Evolutionary conservation across 2,888 invertebrate genomes (phyloP).

Genomic region (Temnothorax unifasciatus): DNA sequence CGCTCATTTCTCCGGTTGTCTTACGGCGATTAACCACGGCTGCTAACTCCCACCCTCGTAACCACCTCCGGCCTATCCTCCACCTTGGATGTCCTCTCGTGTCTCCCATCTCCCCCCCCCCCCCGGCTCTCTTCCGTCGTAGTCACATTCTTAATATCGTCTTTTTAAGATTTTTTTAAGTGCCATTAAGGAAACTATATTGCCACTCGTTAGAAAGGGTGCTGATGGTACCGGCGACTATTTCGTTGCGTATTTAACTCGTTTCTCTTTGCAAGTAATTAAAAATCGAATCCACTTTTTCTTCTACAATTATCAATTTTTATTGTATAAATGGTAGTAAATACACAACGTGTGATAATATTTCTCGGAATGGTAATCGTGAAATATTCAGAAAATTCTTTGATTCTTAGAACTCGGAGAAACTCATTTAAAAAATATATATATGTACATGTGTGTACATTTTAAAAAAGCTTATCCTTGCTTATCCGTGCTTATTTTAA

Average conservation of each 20-base stretch:
- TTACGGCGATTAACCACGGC: constrained; percentile 86
- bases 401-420: not conserved
- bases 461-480: not conserved
- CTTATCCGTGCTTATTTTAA: not conserved
- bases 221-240: constrained; percentile 33
- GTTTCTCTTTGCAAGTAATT: constrained; percentile 22
- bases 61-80: constrained; percentile 66
- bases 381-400: not conserved
- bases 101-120: constrained; percentile 37
- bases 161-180: constrained; percentile 86
- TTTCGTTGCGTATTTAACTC: constrained; percentile 49
- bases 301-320: constrained; percentile 5
- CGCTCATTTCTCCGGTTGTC: constrained; percentile 86
- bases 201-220: constrained; percentile 80
- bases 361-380: not conserved
- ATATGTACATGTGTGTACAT: not conserved
- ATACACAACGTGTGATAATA: not conserved
- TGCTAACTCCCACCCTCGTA: constrained; percentile 72
- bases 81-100: constrained; percentile 61
- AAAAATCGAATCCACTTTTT: constrained; percentile 1
- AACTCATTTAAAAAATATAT: not conserved
- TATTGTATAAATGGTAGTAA: not conserved
- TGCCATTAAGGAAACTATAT: constrained; percentile 86
- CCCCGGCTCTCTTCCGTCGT: constrained; percentile 74
- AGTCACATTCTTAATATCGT: constrained; percentile 86